Evolutionary conservation across 2,113 vertebrate genomes (phyloP).

Genomic region (Cranoglanis bouderius): DNA sequence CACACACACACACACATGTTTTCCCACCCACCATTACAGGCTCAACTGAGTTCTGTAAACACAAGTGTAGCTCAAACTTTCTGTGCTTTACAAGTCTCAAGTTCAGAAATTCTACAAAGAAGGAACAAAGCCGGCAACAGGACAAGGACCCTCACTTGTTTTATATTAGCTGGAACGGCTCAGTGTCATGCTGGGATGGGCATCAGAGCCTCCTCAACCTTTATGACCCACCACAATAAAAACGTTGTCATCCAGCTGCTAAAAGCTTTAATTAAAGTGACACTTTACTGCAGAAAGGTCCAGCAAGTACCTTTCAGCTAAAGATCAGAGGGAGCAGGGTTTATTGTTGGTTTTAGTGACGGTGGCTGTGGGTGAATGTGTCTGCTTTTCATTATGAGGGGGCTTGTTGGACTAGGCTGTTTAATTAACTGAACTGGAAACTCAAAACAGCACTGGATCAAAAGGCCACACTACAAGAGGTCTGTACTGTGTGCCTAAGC

Average conservation of each 20-base stretch:
- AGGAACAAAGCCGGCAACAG: conserved; percentile 25
- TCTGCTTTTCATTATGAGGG: conserved; percentile 43
- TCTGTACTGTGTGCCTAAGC: conserved; percentile 29
- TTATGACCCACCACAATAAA: conserved; percentile 47
- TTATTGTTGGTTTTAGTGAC: conserved; percentile 41
- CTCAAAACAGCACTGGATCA: conserved; percentile 43
- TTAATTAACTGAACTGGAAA: conserved; percentile 52
- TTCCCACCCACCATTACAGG: conserved; percentile 38
- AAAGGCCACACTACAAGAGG: conserved; percentile 43
- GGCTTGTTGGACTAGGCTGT: conserved; percentile 39
- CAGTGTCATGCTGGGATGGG: conserved; percentile 23
- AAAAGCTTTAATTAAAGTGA: conserved; percentile 49
- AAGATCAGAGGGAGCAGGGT: conserved; percentile 37
- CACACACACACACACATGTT: conserved; percentile 38
- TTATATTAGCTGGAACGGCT: conserved; percentile 30
- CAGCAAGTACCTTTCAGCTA: conserved; percentile 23
- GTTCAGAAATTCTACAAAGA: conserved; percentile 16
- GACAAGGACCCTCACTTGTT: conserved; percentile 23
- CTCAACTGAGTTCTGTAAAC: conserved; percentile 46
- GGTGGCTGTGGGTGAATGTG: conserved; percentile 26
- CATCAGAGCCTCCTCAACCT: conserved; percentile 35
- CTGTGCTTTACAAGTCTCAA: conserved; percentile 21
- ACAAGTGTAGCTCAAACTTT: conserved; percentile 31
- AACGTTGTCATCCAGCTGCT: conserved; percentile 34
- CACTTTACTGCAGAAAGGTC: conserved; percentile 41